These are phyloP conservation scores for Trichoplusia ni DNA, from an alignment of 1,140 invertebrate species.

Conservation along the genomic window DNA sequence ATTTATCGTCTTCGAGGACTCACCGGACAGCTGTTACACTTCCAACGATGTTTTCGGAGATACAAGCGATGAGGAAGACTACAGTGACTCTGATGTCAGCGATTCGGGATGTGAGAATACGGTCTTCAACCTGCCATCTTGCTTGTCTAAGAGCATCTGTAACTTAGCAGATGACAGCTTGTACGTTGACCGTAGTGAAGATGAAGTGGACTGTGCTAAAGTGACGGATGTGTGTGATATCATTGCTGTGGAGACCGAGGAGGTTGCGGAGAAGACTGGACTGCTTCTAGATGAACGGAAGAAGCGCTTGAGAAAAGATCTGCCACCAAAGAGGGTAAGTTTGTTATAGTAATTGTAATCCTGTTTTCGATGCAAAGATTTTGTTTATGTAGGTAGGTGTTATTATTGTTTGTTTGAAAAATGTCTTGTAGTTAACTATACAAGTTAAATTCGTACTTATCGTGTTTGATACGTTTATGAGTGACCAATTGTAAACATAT, in stretches of 20 bases:
- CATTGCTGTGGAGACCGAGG: neutral
- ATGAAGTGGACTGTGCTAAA: slow-evolving; percentile 61
- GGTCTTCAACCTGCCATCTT: slow-evolving; percentile 49
- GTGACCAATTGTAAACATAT: too few species aligned
- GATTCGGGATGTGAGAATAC: slow-evolving; percentile 49
- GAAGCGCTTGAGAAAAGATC: slow-evolving; percentile 44
- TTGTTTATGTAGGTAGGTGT: too few species aligned
- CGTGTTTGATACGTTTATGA: too few species aligned
- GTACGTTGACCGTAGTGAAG: slow-evolving; percentile 48
- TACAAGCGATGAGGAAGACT: slow-evolving; percentile 50
- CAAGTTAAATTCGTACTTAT: too few species aligned
- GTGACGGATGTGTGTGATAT: slow-evolving; percentile 27
- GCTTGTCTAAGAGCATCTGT: slow-evolving; percentile 59
- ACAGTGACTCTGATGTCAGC: slow-evolving; percentile 54
- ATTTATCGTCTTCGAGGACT: slow-evolving; percentile 72
- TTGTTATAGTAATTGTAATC: slow-evolving; percentile 6
- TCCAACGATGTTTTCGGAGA: slow-evolving; percentile 70
- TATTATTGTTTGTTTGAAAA: too few species aligned
- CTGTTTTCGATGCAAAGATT: too few species aligned
- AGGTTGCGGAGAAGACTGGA: slow-evolving; percentile 32
- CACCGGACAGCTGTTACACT: slow-evolving; percentile 67
- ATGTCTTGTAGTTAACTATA: too few species aligned
- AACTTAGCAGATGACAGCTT: slow-evolving; percentile 67
- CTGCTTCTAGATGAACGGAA: slow-evolving; percentile 49
- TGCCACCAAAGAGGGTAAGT: slow-evolving; percentile 63